Conservation (phyloP, 1,140 invertebrate species). For the Drosophila aff. region DNA sequence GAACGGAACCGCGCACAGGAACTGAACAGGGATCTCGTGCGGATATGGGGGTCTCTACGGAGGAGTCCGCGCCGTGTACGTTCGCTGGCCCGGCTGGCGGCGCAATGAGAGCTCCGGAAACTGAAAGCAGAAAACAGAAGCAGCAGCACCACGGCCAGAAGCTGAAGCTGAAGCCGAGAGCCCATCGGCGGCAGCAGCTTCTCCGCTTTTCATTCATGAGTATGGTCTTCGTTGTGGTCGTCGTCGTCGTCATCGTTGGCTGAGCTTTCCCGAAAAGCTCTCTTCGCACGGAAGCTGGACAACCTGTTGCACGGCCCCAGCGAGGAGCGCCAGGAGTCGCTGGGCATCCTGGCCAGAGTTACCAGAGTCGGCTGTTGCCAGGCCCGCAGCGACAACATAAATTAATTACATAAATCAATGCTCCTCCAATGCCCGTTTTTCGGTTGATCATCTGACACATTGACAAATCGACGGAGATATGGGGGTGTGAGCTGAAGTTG, state of each 20-base stretch:
- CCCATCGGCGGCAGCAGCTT: constrained; percentile 19
- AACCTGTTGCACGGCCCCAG: constrained; percentile 63
- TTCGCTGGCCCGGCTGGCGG: constrained; percentile 72
- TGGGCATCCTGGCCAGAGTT: constrained; percentile 53
- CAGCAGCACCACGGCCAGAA: constrained; percentile 24
- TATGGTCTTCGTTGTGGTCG: constrained; percentile 15
- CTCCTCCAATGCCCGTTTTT: constrained; percentile 50
- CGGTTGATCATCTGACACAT: constrained; percentile 63
- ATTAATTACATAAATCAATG: constrained; percentile 83
- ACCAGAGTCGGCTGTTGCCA: constrained; percentile 61
- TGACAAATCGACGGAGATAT: constrained; percentile 61
- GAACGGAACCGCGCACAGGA: constrained; percentile 26
- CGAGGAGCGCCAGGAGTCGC: constrained; percentile 17
- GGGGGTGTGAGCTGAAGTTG: constrained; percentile 41
- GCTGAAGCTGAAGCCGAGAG: constrained; percentile 35
- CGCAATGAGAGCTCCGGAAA: constrained; percentile 67
- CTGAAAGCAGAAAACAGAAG: constrained; percentile 32
- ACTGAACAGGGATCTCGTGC: constrained; percentile 26
- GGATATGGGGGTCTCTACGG: constrained; percentile 14
- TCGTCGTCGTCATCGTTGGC: constrained; percentile 1
- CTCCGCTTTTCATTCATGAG: constrained; percentile 73
- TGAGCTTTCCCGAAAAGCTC: constrained; percentile 62
- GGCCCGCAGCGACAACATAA: constrained; percentile 64
- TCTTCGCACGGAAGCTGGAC: constrained; percentile 45
- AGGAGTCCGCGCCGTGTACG: constrained; percentile 63